Percentiles rank a stretch among this genome's conserved stretches.
phyloP scores from a whole-genome alignment of 53 echinoderm and acorn worm species.

The Paracentrotus lividus region DNA sequence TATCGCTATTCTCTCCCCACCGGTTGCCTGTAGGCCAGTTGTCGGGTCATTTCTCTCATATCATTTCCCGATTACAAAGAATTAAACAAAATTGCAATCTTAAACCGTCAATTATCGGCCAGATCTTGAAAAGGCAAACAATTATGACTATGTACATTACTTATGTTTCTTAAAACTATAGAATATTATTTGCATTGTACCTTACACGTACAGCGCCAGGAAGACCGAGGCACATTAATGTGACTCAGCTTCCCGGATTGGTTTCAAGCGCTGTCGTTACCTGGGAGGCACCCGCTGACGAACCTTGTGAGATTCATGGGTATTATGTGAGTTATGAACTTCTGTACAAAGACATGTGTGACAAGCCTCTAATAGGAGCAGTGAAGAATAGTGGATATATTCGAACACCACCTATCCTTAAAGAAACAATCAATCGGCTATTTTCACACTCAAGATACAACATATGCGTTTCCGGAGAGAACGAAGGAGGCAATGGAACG shows the following conservation, averaged over 20 bases:
- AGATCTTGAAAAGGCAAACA: too few species aligned
- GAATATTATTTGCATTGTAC: not conserved
- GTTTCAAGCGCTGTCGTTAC: not conserved
- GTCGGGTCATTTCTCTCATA: too few species aligned
- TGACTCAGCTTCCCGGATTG: too few species aligned
- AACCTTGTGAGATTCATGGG: not conserved
- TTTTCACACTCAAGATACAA: not conserved
- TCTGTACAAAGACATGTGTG: not conserved
- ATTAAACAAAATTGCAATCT: too few species aligned
- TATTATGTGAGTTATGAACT: not conserved
- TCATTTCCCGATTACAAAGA: too few species aligned
- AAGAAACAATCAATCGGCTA: not conserved
- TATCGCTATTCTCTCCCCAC: too few species aligned
- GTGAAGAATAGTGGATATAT: not conserved
- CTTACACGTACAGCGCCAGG: not conserved
- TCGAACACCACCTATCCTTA: not conserved
- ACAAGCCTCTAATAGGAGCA: not conserved
- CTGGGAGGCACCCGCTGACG: not conserved
- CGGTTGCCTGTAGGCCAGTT: too few species aligned
- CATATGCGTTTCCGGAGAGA: not conserved
- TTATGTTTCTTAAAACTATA: too few species aligned
- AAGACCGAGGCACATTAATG: not conserved
- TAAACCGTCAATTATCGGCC: too few species aligned
- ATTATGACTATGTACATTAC: too few species aligned
- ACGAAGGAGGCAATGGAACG: not conserved